Base-by-base conservation (phyloP, 2,888 invertebrate genomes). In the Nasonia oneida region DNA sequence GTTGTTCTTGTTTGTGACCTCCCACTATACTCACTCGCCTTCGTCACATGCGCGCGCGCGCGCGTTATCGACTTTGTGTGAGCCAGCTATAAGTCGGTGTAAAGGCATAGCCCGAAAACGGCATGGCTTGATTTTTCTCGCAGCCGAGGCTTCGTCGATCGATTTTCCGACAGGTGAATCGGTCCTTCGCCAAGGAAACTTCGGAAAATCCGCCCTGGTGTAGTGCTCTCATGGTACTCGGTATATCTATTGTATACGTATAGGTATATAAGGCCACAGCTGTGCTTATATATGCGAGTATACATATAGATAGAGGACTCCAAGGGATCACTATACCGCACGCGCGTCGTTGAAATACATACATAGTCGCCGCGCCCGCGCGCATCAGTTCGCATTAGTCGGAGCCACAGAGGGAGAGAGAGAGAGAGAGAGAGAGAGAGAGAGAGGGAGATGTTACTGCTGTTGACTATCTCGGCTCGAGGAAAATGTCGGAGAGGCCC, bases 351-450 rank as follows among this genome's bases (percentile, higher is more conserved):
- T 12, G 29, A n/a, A 37, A 12, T 37, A 29, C 29, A 42, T 6
- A 74, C 64, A 50, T 29, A n/a, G 18, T 4, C 23, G 67, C 50
- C 81, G 33, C 64, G 5, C 39, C 3, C 4, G 39, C 39, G 67
- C 23, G 33, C 50, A 70, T 71, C 39, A 23, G 29, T 37, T 42
- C 42, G 73, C 23, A 61, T n/a, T 61, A 61, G 73, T n/a, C n/a
- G 73, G 23, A 37, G 6, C 15, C n/a, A 71, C 39, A 70, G 73
- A 50, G 5, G 75, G 75, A 76, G 33, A 76, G 50, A 82, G 64
- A 75, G 33, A 53, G 67, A 81, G 47, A 75, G 33, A 53, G 67
- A 81, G 47, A 47, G 47, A 47, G 37, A 82, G 64, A 75, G 33
- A 29, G 50, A 82, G 64, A 75, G 33, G 67, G 67, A 81, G 47